Evolutionary conservation across 2,888 invertebrate genomes (phyloP).

Genomic region (Globia sparganii): DNA sequence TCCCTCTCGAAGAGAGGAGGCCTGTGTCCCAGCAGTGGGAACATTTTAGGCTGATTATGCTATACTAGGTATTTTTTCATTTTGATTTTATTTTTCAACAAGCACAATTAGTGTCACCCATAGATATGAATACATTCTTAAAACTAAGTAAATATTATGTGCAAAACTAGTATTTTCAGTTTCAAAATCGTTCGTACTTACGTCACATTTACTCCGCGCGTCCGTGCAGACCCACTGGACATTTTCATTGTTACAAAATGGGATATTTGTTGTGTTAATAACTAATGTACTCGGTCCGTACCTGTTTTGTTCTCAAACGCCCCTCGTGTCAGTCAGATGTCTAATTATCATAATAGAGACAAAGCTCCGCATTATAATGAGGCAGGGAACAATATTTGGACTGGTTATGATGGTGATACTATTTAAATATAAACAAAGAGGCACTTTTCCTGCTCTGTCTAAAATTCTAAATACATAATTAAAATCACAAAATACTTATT

Average conservation of each 20-base stretch:
- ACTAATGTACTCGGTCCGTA: constrained; percentile 24
- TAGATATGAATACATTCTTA: neutral
- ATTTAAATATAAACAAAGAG: constrained; percentile 3
- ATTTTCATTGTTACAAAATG: constrained; percentile 9
- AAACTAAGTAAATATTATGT: neutral
- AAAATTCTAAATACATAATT: neutral
- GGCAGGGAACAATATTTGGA: constrained; percentile 34
- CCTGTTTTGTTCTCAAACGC: constrained; percentile 33
- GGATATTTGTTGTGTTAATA: constrained; percentile 14
- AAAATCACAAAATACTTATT: neutral
- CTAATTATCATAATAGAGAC: constrained; percentile 45
- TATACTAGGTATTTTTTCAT: too few species aligned
- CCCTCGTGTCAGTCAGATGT: constrained; percentile 36
- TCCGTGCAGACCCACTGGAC: neutral
- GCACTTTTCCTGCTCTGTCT: neutral
- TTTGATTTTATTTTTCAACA: too few species aligned
- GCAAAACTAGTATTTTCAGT: neutral
- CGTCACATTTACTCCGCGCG: too few species aligned
- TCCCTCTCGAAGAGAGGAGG: too few species aligned
- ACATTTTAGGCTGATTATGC: too few species aligned
- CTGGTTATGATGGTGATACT: constrained; percentile 5
- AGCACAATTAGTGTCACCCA: neutral
- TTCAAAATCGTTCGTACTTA: neutral
- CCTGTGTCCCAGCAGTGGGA: too few species aligned
- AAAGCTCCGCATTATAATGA: constrained; percentile 42